Evolutionary conservation across 2,797 vertebrate species (phyloP), one percentile per base, ranked within the genome.

Genomic region (Ceyx erithaca): DNA sequence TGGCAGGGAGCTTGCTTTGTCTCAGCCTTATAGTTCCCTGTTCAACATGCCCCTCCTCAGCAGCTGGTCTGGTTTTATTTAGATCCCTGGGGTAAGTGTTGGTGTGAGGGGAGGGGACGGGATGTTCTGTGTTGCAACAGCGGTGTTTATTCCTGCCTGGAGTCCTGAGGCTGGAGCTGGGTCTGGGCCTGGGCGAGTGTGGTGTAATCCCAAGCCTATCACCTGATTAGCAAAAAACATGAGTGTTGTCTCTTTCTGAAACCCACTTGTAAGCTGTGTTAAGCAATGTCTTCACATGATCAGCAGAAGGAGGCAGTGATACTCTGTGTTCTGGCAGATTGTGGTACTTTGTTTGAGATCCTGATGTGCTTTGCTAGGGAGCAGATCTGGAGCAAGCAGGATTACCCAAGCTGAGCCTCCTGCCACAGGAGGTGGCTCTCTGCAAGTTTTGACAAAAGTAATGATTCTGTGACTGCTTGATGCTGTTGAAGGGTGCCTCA

Each of bases 51-150:
- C 61, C 93, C 95, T 95, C 93, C 95, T 97, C 94, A 96, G 75
- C 93, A 88, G 92, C 97, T 97, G 97, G 96, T 94, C 86, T 90
- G 82, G 92, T 92, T 96, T 97, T 95, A 94, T 97, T 92, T 91
- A 87, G 96, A 90, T 91, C 49, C 64, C 91, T 94, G 90, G 8
- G 22, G 79, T 92, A 88, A 92, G 89, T 73, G 92, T 41, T 87
- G 90, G 71, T 93, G 92, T 82, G 80, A 77, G 78, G 91, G 88
- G 90, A 90, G 76, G 92, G 94, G 92, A 89, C 91, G 95, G 89
- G 92, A 94, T 95, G 95, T 91, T 79, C 94, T 93, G 71, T 92
- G 93, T 96, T 95, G 91, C 85, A 90, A 91, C 88, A 93, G 75
- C 2, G 2, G 17, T 96, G 90, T 95, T 94, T 92, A 84, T 94